Percentiles rank a stretch among this genome's conserved stretches.
These are phyloP conservation scores for Aradophagus sp. DNA, from an alignment of 1,140 invertebrate species.

Conservation along the genomic window DNA sequence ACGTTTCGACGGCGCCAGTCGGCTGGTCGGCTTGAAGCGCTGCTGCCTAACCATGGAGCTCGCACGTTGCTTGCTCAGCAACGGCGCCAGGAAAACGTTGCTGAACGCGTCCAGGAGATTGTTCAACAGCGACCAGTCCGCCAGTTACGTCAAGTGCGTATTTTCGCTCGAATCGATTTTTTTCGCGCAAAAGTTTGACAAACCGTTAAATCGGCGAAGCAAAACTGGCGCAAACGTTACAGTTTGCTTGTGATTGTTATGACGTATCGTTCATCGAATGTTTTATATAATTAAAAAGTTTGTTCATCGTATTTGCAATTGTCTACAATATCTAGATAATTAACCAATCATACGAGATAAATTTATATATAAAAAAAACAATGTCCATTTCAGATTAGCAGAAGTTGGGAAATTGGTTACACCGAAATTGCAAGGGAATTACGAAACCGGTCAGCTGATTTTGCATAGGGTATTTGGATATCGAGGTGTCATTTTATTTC, in stretches of 20 bases:
- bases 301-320: not conserved
- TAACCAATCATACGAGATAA: too few relatives aligned
- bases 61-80: slow-evolving; percentile 52
- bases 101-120: slow-evolving; percentile 59
- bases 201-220: not conserved
- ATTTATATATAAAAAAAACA: not conserved
- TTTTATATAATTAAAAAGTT: not conserved
- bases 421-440: slow-evolving; percentile 90
- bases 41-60: too few relatives aligned
- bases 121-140: slow-evolving; percentile 49
- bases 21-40: too few relatives aligned
- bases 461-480: slow-evolving; percentile 97
- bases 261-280: too few relatives aligned
- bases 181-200: not conserved
- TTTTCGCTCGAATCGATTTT: not conserved
- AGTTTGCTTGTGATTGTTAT: too few relatives aligned
- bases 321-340: too few relatives aligned
- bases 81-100: slow-evolving; percentile 55
- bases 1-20: too few relatives aligned
- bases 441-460: slow-evolving; percentile 96
- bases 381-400: slow-evolving; percentile 77
- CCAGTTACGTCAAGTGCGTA: slow-evolving; percentile 66
- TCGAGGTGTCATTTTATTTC: slow-evolving; percentile 94
- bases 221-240: too few relatives aligned
- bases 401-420: slow-evolving; percentile 87